These are phyloP conservation scores for Apocrypta bakeri DNA, from an alignment of 1,140 invertebrate genomes.

Conservation along the genomic window DNA sequence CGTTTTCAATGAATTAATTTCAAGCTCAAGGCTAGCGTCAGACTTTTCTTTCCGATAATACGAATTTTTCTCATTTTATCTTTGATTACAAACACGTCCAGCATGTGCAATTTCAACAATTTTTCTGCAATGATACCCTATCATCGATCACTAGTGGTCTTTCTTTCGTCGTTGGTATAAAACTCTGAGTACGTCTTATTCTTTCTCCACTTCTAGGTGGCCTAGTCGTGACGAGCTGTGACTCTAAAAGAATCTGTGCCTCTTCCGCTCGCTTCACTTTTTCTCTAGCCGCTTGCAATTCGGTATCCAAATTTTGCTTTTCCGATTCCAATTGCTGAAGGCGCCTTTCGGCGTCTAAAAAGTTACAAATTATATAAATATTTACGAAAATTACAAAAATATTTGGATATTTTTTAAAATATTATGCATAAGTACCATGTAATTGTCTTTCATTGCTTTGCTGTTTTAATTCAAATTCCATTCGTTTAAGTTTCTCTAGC, in stretches of 20 bases:
- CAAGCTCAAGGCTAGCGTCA: conserved; percentile 36
- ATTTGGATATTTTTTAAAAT: conserved; percentile 50
- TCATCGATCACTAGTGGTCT: conserved; percentile 61
- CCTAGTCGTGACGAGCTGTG: conserved; percentile 76
- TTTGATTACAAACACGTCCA: conserved; percentile 16
- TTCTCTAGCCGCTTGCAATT: conserved; percentile 79
- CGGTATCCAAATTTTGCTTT: conserved; percentile 79
- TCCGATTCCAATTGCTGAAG: conserved; percentile 82
- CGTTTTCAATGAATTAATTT: conserved; percentile 25
- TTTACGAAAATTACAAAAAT: conserved; percentile 2
- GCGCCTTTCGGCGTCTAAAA: conserved; percentile 79
- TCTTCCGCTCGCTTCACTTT: conserved; percentile 81
- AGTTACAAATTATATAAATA: not conserved
- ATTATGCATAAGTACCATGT: conserved; percentile 70
- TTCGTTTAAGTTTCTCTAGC: conserved; percentile 82
- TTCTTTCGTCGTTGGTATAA: conserved; percentile 77
- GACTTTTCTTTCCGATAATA: conserved; percentile 46
- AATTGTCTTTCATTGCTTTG: conserved; percentile 83
- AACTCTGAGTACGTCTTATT: conserved; percentile 77
- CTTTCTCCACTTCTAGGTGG: conserved; percentile 65
- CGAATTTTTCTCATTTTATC: conserved; percentile 22
- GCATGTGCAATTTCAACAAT: conserved; percentile 51
- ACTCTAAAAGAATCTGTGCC: conserved; percentile 79
- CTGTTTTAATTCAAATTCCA: conserved; percentile 83
- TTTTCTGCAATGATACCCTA: conserved; percentile 55